Percentiles rank a stretch among this genome's conserved stretches.
These are phyloP conservation scores for Therioaphis trifolii DNA, from an alignment of 2,888 invertebrate genomes.

Conservation along the genomic window DNA sequence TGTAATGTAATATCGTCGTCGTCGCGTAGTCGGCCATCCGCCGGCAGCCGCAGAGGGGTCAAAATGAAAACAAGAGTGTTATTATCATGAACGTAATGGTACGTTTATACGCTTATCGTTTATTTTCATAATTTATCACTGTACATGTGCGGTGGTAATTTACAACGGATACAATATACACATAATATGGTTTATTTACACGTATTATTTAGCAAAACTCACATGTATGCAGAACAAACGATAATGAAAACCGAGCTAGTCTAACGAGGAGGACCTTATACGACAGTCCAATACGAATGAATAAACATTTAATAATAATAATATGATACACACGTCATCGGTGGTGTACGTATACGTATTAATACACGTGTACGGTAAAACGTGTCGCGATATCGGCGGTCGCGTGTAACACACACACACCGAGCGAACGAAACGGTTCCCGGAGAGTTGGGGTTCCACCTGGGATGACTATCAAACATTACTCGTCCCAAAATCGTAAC, in stretches of 20 bases:
- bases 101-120: conserved; percentile 9
- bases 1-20: too few species aligned
- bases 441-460: too few species aligned
- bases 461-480: too few species aligned
- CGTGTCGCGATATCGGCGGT: too few species aligned
- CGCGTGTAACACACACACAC: too few species aligned
- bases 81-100: conserved; percentile 5
- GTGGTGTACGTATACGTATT: too few species aligned
- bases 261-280: background rate
- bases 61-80: conserved; percentile 40
- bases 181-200: conserved; percentile 17
- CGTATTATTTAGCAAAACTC: background rate
- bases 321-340: too few species aligned
- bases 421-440: too few species aligned
- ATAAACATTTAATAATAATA: too few species aligned
- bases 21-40: background rate
- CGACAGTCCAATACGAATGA: background rate
- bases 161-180: conserved; percentile 23
- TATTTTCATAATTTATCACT: conserved; percentile 44
- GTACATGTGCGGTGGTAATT: conserved; percentile 34
- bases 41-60: background rate
- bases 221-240: conserved; percentile 10
- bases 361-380: too few species aligned
- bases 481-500: too few species aligned
- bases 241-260: background rate